Evolutionary conservation across 2,888 invertebrate genomes (phyloP), one percentile per base, ranked within the genome.

Genomic region (Gari tellinella): DNA sequence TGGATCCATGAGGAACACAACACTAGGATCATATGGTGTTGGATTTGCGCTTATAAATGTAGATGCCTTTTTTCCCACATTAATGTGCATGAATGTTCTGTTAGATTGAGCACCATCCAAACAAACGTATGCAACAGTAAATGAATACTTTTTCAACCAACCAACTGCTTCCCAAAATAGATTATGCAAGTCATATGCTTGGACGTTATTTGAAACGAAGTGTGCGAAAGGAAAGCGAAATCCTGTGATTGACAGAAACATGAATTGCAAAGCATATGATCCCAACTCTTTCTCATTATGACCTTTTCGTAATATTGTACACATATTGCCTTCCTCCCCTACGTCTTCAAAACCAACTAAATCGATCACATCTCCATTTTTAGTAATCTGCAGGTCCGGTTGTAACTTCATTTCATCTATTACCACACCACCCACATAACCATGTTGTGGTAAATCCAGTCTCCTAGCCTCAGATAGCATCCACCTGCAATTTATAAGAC

Each of bases 361-460:
- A 53, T 80, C 69, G 31, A 80, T 46, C 10, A 66, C 43, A 51
- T 75, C 78, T 8, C 75, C 61, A 37, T 46, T 65, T 65, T 75
- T 80, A 26, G n/a, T 37, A 0, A 78, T 61, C 45, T 77, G 77
- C 1, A 83, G n/a, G 40, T 81, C 77, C 10, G 68, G 41, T 31
- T 83, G 81, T 14, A 80, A 78, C 3, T 62, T 46, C 80, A 82
- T 82, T 57, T 78, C 78, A 55, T 80, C 80, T 0, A 77, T 14
- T 7, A 83, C 49, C 0, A 83, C 49, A 0, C 81, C 77, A 23
- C 77, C 79, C 10, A 25, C 26, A 46, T 52, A 73, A 2, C 72
- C 81, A 21, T 76, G 57, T 15, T 21, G n/a, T 0, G 65, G 68
- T 21, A 79, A 45, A 7, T 69, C 43, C 19, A 51, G 48, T 37